These are phyloP conservation scores for Nemapogon koenigi DNA, from an alignment of 2,888 invertebrate genomes.

Conservation along the genomic window DNA sequence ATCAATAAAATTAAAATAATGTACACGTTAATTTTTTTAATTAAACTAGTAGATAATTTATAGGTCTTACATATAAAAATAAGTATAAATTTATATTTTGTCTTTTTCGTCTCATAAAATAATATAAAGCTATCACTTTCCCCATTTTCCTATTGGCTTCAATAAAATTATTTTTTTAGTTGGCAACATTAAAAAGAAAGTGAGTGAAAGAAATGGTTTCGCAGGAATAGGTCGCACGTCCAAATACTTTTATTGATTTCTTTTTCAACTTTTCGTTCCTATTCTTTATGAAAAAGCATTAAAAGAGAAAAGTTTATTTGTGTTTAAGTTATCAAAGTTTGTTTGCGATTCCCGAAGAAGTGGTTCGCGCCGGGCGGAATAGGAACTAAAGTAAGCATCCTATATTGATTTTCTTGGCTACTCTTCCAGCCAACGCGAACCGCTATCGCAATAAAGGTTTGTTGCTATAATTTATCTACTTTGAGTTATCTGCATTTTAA, in stretches of 20 bases:
- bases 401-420: slow-evolving; percentile 67
- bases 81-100: no score
- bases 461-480: slow-evolving; percentile 38
- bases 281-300: slow-evolving; percentile 54
- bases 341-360: slow-evolving; percentile 1
- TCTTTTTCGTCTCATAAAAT: no score
- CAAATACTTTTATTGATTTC: slow-evolving; percentile 66
- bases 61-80: no score
- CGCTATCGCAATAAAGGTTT: slow-evolving; percentile 44
- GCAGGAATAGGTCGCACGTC: slow-evolving; percentile 63
- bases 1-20: no score
- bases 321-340: slow-evolving; percentile 42
- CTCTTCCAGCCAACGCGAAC: slow-evolving; percentile 64
- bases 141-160: no score
- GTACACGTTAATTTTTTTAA: no score
- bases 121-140: no score
- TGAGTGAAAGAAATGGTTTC: slow-evolving; percentile 56
- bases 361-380: slow-evolving; percentile 21
- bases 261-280: slow-evolving; percentile 62
- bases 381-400: slow-evolving; percentile 59
- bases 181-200: slow-evolving; percentile 61
- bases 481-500: slow-evolving; percentile 21
- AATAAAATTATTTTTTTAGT: slow-evolving; percentile 5
- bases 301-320: slow-evolving; percentile 57
- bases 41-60: no score